Conservation (phyloP, 2,888 invertebrate species). For the Synanthedon vespiformis region DNA sequence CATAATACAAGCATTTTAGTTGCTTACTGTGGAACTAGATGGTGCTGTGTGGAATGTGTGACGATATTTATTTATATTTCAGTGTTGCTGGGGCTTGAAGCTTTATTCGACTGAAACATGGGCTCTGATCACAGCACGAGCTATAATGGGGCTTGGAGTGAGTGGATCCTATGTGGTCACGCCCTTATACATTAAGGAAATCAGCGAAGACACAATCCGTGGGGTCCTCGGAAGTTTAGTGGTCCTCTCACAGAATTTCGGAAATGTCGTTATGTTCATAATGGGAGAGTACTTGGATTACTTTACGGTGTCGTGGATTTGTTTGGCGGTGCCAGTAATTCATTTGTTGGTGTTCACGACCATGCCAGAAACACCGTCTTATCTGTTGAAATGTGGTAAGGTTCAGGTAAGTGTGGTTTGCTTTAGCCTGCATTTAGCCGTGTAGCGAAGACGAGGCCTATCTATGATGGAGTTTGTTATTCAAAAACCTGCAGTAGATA, state of each 20-base stretch:
- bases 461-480: not conserved
- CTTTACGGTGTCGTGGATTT: conserved; percentile 47
- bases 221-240: conserved; percentile 54
- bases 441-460: too few species aligned
- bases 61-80: too few species aligned
- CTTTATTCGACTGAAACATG: conserved; percentile 53
- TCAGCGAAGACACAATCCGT: conserved; percentile 54
- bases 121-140: conserved; percentile 55
- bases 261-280: conserved; percentile 48
- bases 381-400: conserved; percentile 49
- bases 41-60: too few species aligned
- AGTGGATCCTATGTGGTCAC: conserved; percentile 59
- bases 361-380: conserved; percentile 62
- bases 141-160: conserved; percentile 49
- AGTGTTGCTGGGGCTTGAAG: conserved; percentile 54
- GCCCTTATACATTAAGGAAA: conserved; percentile 59
- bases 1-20: too few species aligned
- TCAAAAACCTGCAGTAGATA: too few species aligned
- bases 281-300: conserved; percentile 57
- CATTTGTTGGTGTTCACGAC: conserved; percentile 46
- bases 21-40: too few species aligned
- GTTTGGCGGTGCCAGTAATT: conserved; percentile 44
- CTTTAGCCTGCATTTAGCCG: too few species aligned
- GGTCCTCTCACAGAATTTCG: conserved; percentile 51
- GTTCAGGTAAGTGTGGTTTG: conserved; percentile 35